These are phyloP conservation scores for Emberiza fucata DNA, from an alignment of 2,113 vertebrate species.

Conservation along the genomic window DNA sequence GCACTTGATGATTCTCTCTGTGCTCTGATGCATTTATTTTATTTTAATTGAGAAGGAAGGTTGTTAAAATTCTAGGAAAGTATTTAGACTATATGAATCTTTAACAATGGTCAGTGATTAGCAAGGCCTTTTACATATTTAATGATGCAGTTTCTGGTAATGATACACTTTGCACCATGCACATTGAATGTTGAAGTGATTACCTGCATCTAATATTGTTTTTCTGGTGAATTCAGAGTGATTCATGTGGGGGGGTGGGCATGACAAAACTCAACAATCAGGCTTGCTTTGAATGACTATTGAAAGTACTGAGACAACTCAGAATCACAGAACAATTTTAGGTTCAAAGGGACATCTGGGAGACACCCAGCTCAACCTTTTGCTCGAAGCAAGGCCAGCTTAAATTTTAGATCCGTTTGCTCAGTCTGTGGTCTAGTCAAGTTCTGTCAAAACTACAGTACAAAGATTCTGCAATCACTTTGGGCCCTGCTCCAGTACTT, in stretches of 20 bases:
- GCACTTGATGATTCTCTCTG: background rate
- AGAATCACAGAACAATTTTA: background rate
- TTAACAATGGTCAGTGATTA: conserved; percentile 58
- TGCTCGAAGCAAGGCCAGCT: background rate
- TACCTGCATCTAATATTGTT: background rate
- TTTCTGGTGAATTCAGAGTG: background rate
- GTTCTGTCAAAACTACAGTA: background rate
- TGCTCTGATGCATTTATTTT: background rate
- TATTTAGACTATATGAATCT: conserved; percentile 2
- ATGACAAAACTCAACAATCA: background rate
- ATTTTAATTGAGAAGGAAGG: background rate
- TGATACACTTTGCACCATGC: background rate
- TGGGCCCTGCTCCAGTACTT: background rate
- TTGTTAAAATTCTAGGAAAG: conserved; percentile 16
- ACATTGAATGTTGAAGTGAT: background rate
- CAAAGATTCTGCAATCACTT: background rate
- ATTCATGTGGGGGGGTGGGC: accelerated
- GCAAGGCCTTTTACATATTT: conserved; percentile 36
- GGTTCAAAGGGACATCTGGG: background rate
- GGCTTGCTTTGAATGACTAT: background rate
- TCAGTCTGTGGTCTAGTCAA: background rate
- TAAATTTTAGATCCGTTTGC: background rate
- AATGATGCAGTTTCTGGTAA: conserved; percentile 14
- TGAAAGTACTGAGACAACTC: background rate
- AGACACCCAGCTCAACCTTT: background rate